Conservation (phyloP, 2,888 invertebrate species). For the Polydesmus complanatus region DNA sequence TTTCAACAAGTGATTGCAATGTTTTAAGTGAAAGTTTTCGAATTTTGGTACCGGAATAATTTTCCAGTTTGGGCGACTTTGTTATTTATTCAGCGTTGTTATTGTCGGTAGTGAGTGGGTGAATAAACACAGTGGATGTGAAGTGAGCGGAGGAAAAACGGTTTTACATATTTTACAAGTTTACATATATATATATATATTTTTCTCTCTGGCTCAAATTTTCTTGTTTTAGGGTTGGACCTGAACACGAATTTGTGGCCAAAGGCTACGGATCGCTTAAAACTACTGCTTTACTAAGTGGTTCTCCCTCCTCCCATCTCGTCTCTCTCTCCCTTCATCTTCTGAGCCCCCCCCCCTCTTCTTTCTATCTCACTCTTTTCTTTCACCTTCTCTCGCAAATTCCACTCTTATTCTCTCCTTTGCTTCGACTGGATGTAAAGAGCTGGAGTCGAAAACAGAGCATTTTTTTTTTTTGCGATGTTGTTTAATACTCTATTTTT, state of each 20-base stretch:
- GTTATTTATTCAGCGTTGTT: too few species aligned
- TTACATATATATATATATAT: not conserved
- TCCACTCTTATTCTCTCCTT: conserved; percentile 19
- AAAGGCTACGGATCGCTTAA: not conserved
- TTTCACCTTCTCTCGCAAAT: conserved; percentile 19
- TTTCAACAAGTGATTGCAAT: too few species aligned
- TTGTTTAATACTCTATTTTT: too few species aligned
- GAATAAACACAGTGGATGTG: conserved; percentile 1
- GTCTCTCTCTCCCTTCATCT: conserved; percentile 10
- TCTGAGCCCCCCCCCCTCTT: conserved; percentile 17
- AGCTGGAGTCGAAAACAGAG: too few species aligned
- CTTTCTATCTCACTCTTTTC: conserved; percentile 17
- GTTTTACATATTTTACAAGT: not conserved
- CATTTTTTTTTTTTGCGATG: too few species aligned
- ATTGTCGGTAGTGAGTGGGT: not conserved
- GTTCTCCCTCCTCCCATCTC: conserved; percentile 18
- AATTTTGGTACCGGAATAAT: too few species aligned
- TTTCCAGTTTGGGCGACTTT: too few species aligned
- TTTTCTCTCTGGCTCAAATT: too few species aligned
- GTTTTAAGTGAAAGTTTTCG: too few species aligned
- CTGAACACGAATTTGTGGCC: not conserved
- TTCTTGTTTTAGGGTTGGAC: not conserved
- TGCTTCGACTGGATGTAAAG: too few species aligned
- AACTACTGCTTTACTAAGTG: conserved; percentile 20
- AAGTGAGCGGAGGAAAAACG: not conserved